A percentile compares a stretch with the other conserved stretches of the same genome.
These are phyloP conservation scores for Drosophila nigricruria DNA, from an alignment of 2,888 invertebrate species.

Conservation along the genomic window DNA sequence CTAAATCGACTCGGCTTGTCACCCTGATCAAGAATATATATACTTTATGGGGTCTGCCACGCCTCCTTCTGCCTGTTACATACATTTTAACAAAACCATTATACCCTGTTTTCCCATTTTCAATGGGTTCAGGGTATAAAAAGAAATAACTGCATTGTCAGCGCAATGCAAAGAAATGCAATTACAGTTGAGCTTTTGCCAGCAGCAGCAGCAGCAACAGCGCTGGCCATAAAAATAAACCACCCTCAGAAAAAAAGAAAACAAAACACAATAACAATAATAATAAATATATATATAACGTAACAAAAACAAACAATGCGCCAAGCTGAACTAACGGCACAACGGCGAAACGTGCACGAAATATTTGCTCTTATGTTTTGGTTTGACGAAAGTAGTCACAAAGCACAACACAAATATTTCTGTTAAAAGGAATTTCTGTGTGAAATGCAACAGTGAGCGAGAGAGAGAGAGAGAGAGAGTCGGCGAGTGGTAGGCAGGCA, in stretches of 20 bases:
- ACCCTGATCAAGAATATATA: no score
- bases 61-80: no score
- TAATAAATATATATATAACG: constrained; percentile 7
- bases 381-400: constrained; percentile 12
- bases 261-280: constrained; percentile 10
- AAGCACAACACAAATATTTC: constrained; percentile 35
- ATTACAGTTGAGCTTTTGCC: constrained; percentile 45
- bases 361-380: constrained; percentile 23
- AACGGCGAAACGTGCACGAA: constrained; percentile 8
- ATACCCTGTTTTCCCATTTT: no score
- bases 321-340: constrained; percentile 12
- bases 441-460: constrained; percentile 32
- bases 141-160: constrained; percentile 29
- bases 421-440: constrained; percentile 27
- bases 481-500: not conserved
- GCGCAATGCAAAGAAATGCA: constrained; percentile 58
- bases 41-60: no score
- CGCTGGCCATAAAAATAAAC: constrained; percentile 11
- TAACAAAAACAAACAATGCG: constrained; percentile 31
- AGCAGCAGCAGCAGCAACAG: constrained; percentile 10
- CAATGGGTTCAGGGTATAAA: no score
- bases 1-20: no score
- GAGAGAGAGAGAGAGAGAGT: no score
- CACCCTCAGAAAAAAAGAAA: constrained; percentile 1
- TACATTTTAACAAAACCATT: no score